phyloP scores from a whole-genome alignment of 2,888 invertebrate genomes.

The Charanyca ferruginea region DNA sequence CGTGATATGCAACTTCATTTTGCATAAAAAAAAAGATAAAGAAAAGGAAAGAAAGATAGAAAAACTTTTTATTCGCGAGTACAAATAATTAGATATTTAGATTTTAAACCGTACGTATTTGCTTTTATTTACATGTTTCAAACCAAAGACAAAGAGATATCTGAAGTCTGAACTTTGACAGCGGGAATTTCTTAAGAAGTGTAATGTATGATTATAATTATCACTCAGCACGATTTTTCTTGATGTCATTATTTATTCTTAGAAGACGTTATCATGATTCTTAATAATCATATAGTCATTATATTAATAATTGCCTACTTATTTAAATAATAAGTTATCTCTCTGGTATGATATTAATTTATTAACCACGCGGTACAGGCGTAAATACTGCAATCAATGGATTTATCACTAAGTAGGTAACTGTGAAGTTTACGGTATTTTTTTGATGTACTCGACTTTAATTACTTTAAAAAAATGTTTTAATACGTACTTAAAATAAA shows the following conservation, averaged over 20 bases:
- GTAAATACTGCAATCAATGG: slow-evolving; percentile 24
- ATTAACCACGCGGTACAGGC: slow-evolving; percentile 42
- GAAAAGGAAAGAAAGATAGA: too few relatives aligned
- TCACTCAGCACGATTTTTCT: slow-evolving; percentile 21
- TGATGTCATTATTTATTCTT: slow-evolving; percentile 14
- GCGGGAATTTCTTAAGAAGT: neutral
- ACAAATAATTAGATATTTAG: too few relatives aligned
- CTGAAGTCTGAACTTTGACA: slow-evolving; percentile 21
- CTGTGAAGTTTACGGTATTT: neutral
- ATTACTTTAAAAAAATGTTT: neutral
- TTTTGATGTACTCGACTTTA: neutral
- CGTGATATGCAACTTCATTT: neutral
- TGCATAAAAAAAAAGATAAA: too few relatives aligned
- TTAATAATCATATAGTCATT: slow-evolving; percentile 35
- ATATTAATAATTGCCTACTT: slow-evolving; percentile 19
- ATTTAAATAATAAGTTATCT: slow-evolving; percentile 40
- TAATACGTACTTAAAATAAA: neutral
- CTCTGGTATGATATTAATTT: slow-evolving; percentile 43
- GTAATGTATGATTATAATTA: neutral
- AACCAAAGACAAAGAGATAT: neutral
- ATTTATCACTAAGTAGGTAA: slow-evolving; percentile 30
- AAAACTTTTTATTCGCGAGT: too few relatives aligned
- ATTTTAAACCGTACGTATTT: too few relatives aligned
- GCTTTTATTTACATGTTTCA: neutral
- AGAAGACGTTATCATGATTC: slow-evolving; percentile 17